Conservation (phyloP, 35 echinoderm and acorn worm species). For the Amphiura filiformis region DNA sequence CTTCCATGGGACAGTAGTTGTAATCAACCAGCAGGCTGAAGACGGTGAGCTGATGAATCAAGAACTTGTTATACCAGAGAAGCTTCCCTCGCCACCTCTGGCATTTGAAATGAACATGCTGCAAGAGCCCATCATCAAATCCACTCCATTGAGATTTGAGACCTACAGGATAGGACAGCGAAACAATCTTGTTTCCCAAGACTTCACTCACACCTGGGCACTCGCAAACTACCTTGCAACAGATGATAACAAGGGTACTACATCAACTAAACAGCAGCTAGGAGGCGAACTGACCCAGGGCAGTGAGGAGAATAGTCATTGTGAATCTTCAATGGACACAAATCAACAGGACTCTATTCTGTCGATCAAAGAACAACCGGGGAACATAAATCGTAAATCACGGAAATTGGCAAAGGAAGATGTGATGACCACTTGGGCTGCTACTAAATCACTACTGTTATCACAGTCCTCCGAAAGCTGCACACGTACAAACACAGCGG, state of each 20-base stretch:
- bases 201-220: constrained; percentile 18
- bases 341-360: not conserved
- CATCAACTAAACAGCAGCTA: not conserved
- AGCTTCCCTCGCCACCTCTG: not conserved
- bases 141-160: constrained; percentile 18
- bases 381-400: too few species aligned
- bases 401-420: constrained; percentile 16
- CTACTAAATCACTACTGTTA: constrained; percentile 32
- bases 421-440: constrained; percentile 41
- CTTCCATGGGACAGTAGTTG: constrained; percentile 21
- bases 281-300: not conserved
- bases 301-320: not conserved
- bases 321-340: not conserved
- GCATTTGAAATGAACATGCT: constrained; percentile 2
- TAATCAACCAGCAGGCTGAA: not conserved
- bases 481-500: constrained; percentile 37
- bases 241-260: not conserved
- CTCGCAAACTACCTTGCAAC: constrained; percentile 26
- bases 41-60: constrained; percentile 12
- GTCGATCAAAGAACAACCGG: not conserved
- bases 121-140: not conserved
- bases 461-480: constrained; percentile 7
- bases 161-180: not conserved
- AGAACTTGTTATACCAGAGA: not conserved
- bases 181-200: constrained; percentile 21